Evolutionary conservation across 2,113 vertebrate genomes (phyloP).

Genomic region (Aspiorhynchus laticeps): DNA sequence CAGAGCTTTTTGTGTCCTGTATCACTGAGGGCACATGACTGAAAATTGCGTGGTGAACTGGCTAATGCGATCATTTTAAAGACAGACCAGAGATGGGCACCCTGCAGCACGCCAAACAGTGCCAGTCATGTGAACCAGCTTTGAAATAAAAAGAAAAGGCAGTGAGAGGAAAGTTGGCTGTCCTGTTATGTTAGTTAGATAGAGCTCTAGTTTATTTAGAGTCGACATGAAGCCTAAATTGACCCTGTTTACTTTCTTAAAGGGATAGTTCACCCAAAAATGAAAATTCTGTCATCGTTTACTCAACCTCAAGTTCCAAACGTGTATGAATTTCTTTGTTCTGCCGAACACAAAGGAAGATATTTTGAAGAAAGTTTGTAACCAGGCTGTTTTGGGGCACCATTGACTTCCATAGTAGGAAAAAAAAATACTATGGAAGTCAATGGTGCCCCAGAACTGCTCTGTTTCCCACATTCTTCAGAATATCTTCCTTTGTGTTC

Average conservation of each 20-base stretch:
- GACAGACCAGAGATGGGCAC: neutral
- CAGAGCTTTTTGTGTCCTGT: neutral
- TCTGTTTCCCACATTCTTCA: too few relatives aligned
- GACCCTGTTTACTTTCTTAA: neutral
- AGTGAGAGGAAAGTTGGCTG: neutral
- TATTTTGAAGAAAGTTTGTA: too few relatives aligned
- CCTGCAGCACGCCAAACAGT: neutral
- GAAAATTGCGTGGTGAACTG: conserved; percentile 27
- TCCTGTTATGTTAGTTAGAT: neutral
- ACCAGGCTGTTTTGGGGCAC: too few relatives aligned
- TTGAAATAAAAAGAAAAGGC: neutral
- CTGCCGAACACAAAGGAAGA: too few relatives aligned
- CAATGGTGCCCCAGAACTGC: too few relatives aligned
- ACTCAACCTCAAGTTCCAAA: too few relatives aligned
- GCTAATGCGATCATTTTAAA: conserved; percentile 30
- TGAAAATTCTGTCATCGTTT: too few relatives aligned
- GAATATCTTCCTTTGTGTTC: too few relatives aligned
- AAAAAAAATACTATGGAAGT: too few relatives aligned
- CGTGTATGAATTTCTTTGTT: too few relatives aligned
- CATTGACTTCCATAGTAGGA: too few relatives aligned
- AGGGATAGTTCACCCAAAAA: too few relatives aligned
- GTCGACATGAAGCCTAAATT: neutral
- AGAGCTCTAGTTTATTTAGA: neutral
- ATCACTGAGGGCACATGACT: conserved; percentile 25
- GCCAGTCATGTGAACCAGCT: neutral